These are phyloP conservation scores for Oncorhynchus kisutch DNA, from an alignment of 2,113 vertebrate genomes.

Conservation along the genomic window DNA sequence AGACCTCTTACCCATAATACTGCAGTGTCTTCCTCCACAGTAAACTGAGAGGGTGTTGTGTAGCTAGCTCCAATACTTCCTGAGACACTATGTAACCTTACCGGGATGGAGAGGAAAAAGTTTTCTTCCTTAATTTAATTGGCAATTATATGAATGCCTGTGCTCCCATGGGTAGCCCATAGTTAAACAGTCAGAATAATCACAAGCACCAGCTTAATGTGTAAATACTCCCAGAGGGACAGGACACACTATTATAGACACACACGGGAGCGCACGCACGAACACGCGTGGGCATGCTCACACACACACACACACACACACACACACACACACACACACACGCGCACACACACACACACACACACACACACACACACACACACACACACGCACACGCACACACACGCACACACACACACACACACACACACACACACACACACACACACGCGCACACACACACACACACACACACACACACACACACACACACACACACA, in stretches of 20 bases:
- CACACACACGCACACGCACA: too few species aligned
- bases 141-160: slow-evolving; percentile 67
- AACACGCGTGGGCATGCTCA: slow-evolving; percentile 13
- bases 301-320: background rate
- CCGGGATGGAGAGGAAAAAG: slow-evolving; percentile 46
- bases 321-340: slow-evolving; percentile 6
- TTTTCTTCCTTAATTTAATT: slow-evolving; percentile 69
- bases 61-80: slow-evolving; percentile 44
- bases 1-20: background rate
- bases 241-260: slow-evolving; percentile 10
- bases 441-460: background rate
- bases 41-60: slow-evolving; percentile 12
- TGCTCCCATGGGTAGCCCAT: slow-evolving; percentile 52
- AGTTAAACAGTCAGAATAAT: slow-evolving; percentile 66
- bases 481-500: too few species aligned
- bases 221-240: slow-evolving; percentile 63
- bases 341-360: background rate
- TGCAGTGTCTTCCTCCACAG: background rate
- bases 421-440: background rate
- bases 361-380: too few species aligned
- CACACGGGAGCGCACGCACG: background rate
- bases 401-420: too few species aligned
- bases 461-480: background rate
- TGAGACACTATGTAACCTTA: slow-evolving; percentile 52
- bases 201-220: slow-evolving; percentile 63